Evolutionary conservation across 2,113 vertebrate genomes (phyloP), one percentile per base, ranked within the genome.

Genomic region (Anolis carolinensis): DNA sequence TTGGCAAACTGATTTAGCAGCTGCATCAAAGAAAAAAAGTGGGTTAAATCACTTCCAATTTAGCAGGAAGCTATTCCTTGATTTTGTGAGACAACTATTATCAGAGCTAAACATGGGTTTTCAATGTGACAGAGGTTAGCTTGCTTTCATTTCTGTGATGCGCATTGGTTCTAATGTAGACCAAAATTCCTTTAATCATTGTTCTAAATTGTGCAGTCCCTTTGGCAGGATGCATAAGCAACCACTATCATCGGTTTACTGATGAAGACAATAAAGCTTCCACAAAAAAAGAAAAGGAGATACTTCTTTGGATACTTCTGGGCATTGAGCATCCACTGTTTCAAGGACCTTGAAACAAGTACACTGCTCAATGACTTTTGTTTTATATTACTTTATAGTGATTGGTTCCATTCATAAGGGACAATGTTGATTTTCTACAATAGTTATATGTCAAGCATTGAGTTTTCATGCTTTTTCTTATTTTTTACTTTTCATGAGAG

Each of bases 21-120:
- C 14, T 91, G 75, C 1, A 89, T 59, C 75, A 85, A 83, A 18
- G 86, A 78, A 88, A 59, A n/a, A 68, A 0, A 70, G 52, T 36
- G 72, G 23, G 18, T 78, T 85, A 79, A n/a, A 82, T 87, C 86
- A 81, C 10, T 21, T 93, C 80, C 81, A 85, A 75, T 32, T 55
- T 48, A 52, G 52, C 71, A 62, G 34, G 8, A 59, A 59, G n/a
- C 20, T 32, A n/a, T 62, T 34, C 77, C 32, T 62, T 32, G n/a
- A 62, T 44, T 34, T 30, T 67, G 23, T 39, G 34, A 67, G 44
- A 25, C 62, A 81, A 30, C 34, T 81, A 11, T 44, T 67, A 81
- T 81, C 36, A 10, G 32, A 59, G 27, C 62, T 48, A 79, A 62
- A 36, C 52, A 62, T 79, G 52, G 18, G 27, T 34, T 32, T 62